These are phyloP conservation scores for Aspiorhynchus laticeps DNA, from an alignment of 2,113 vertebrate species.

Conservation along the genomic window DNA sequence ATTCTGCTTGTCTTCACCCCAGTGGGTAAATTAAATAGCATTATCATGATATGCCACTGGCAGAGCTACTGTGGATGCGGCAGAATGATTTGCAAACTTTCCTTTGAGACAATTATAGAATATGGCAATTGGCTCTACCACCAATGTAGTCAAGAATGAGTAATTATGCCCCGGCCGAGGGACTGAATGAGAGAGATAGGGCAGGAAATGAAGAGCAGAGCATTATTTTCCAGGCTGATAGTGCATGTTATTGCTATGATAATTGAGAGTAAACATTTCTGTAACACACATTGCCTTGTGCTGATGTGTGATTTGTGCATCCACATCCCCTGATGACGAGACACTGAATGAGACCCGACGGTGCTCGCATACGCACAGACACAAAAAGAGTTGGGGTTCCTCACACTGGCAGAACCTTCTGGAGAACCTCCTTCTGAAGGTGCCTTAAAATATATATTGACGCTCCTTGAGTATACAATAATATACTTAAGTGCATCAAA, in stretches of 20 bases:
- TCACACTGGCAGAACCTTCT: neutral
- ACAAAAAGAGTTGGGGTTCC: neutral
- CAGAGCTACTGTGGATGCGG: conserved; percentile 1
- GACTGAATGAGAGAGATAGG: conserved; percentile 38
- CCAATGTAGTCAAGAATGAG: conserved; percentile 9
- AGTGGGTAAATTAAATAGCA: conserved; percentile 46
- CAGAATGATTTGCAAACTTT: conserved; percentile 17
- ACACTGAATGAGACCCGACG: neutral
- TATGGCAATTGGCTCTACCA: conserved; percentile 23
- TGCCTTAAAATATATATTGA: neutral
- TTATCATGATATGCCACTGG: conserved; percentile 31
- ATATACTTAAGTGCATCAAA: too few species aligned
- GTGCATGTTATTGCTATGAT: conserved; percentile 32
- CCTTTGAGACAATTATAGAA: conserved; percentile 22
- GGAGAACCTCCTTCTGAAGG: neutral
- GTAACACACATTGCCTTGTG: neutral
- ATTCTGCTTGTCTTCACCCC: conserved; percentile 15
- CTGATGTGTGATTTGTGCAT: neutral
- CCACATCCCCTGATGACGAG: neutral
- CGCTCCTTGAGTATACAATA: too few species aligned
- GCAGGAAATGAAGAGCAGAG: conserved; percentile 22
- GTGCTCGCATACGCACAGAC: neutral
- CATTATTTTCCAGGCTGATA: conserved; percentile 38
- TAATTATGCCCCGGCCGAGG: conserved; percentile 17
- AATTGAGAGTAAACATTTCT: conserved; percentile 34